phyloP scores from a whole-genome alignment of 1,140 invertebrate species.

The Acromyrmex echinatior region DNA sequence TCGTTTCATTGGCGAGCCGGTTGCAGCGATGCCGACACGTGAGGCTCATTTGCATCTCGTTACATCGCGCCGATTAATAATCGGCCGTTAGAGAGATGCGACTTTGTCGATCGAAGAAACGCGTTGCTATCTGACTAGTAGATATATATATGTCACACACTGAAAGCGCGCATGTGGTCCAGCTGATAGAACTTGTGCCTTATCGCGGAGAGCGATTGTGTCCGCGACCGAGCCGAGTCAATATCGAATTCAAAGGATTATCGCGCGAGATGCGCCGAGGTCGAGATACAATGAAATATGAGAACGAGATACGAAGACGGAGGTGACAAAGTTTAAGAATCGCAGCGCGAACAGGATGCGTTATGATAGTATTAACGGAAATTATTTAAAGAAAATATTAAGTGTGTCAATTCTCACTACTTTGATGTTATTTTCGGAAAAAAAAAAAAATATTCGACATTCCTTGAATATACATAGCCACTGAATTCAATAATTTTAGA shows the following conservation, averaged over 20 bases:
- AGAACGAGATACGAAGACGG: background rate
- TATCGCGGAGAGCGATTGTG: conserved; percentile 48
- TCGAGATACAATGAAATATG: conserved; percentile 41
- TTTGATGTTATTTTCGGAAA: background rate
- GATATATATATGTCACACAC: background rate
- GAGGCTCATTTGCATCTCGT: conserved; percentile 54
- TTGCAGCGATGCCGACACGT: conserved; percentile 12
- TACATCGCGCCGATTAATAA: conserved; percentile 49
- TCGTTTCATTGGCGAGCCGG: background rate
- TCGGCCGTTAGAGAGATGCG: conserved; percentile 24
- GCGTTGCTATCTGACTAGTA: background rate
- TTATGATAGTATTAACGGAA: background rate
- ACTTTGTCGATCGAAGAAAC: background rate
- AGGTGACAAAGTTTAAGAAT: background rate
- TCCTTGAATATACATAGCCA: no score
- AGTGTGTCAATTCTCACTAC: background rate
- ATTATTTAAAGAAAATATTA: background rate
- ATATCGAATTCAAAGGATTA: conserved; percentile 59
- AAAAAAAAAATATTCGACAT: background rate
- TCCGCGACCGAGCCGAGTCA: conserved; percentile 31
- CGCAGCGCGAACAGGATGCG: background rate
- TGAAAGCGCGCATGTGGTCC: conserved; percentile 15
- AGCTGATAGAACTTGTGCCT: conserved; percentile 39
- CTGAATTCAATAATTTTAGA: background rate
- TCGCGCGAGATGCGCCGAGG: conserved; percentile 28